Evolutionary conservation across 2,797 vertebrate genomes (phyloP), one percentile per base, ranked within the genome.

Genomic region (Vultur gryphus): DNA sequence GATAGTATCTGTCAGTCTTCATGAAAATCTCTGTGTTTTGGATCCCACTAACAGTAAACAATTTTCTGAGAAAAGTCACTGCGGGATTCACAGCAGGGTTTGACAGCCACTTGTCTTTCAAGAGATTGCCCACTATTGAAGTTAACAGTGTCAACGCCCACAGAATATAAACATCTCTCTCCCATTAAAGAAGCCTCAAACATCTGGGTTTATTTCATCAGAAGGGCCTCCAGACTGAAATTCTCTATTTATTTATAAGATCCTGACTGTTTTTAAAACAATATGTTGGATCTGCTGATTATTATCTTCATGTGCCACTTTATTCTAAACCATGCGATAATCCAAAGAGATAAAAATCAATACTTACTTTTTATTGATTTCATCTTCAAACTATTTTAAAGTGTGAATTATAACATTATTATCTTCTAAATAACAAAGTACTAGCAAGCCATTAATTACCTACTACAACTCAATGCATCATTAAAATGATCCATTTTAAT

Each of bases 101-200:
- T 95, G 94, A 93, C 92, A 94, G 78, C 31, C 85, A 83, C 91
- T 95, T 92, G 81, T 93, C 88, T 96, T 94, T 84, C 93, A 95
- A 84, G 81, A 90, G 89, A 75, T 89, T 83, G 83, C 44, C 69
- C 33, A 51, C 80, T 83, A 48, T 23, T 89, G 93, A 94, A 89
- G 80, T 90, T 92, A 90, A 75, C 78, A 73, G 81, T 89, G 75
- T 87, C 72, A 80, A 29, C 85, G 64, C 41, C 58, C 43, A 31
- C 17, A 33, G 83, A 92, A 92, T 71, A 84, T 25, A 91, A 95
- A 92, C 78, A 55, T 71, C 29, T 37, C 25, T 67, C 41, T 87
- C 48, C 67, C 37, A 48, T 75, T 89, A 91, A 62, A 69, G 44
- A 79, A 79, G 11, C 8, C 35, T 93, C 64, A 78, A 55, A 77